Evolutionary conservation across 1,140 invertebrate species (phyloP).

Genomic region (Aphidius ervi): DNA sequence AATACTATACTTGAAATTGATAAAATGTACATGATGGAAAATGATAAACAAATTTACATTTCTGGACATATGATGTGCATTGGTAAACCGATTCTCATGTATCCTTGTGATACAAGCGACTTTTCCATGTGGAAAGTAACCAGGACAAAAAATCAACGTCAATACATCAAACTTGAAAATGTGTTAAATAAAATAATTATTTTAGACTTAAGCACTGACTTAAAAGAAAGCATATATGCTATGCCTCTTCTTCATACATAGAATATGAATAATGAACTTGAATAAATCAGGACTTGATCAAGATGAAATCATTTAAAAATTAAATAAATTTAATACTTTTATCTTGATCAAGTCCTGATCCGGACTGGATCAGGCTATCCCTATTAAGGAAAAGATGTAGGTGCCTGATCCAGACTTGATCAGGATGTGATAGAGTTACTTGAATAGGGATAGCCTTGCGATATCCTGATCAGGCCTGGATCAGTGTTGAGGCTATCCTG

Average conservation of each 20-base stretch:
- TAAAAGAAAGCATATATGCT: constrained; percentile 1
- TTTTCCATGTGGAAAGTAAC: neutral
- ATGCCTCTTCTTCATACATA: constrained; percentile 9
- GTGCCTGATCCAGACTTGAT: too few relatives aligned
- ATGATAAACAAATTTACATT: neutral
- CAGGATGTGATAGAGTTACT: too few relatives aligned
- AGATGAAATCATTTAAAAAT: too few relatives aligned
- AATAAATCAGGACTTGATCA: too few relatives aligned
- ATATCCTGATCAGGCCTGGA: too few relatives aligned
- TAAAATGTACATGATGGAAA: constrained; percentile 1
- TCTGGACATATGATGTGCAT: neutral
- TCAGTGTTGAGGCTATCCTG: too few relatives aligned
- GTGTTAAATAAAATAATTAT: constrained; percentile 1
- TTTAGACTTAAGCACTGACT: neutral
- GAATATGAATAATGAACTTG: too few relatives aligned
- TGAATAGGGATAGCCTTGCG: too few relatives aligned
- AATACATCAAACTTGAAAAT: neutral
- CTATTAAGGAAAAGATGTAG: too few relatives aligned
- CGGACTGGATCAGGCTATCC: too few relatives aligned
- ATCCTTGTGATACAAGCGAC: constrained; percentile 1
- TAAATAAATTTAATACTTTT: too few relatives aligned
- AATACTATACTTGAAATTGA: neutral
- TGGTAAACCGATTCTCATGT: neutral
- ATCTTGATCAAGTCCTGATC: too few relatives aligned
- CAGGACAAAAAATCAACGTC: neutral